Evolutionary conservation across 2,113 vertebrate species (phyloP).

Genomic region (Pseudopipra pipra): DNA sequence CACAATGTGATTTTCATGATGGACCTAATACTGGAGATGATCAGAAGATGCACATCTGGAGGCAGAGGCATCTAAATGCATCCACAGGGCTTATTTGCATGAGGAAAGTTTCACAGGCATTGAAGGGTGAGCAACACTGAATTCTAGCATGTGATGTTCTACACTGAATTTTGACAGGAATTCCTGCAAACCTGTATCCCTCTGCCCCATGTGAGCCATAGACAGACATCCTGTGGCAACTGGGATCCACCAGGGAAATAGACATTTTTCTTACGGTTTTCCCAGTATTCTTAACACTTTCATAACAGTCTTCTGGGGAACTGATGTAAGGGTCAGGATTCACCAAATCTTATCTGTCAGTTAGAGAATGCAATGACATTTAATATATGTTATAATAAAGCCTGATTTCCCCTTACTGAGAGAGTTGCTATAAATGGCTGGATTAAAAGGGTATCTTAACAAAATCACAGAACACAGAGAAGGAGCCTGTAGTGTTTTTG

Average conservation of each 20-base stretch:
- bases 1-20: not conserved
- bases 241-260: not conserved
- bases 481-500: constrained; percentile 56
- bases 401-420: not conserved
- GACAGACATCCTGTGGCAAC: too few relatives aligned
- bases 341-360: not conserved
- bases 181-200: not conserved
- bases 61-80: not conserved
- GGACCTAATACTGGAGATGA: not conserved
- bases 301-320: not conserved
- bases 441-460: constrained; percentile 18
- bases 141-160: not conserved
- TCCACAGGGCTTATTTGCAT: not conserved
- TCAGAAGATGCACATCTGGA: not conserved
- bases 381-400: not conserved
- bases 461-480: not conserved
- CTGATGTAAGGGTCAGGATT: not conserved
- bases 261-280: accelerated
- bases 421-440: not conserved
- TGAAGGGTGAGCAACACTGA: not conserved
- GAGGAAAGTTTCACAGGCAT: not conserved
- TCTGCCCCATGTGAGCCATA: accelerated
- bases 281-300: not conserved
- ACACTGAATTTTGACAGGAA: not conserved
- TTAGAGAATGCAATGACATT: constrained; percentile 11